Percentiles rank a stretch among this genome's conserved stretches.
Conservation (phyloP, 2,797 vertebrate genomes). For the Emydoidea blandingii region DNA sequence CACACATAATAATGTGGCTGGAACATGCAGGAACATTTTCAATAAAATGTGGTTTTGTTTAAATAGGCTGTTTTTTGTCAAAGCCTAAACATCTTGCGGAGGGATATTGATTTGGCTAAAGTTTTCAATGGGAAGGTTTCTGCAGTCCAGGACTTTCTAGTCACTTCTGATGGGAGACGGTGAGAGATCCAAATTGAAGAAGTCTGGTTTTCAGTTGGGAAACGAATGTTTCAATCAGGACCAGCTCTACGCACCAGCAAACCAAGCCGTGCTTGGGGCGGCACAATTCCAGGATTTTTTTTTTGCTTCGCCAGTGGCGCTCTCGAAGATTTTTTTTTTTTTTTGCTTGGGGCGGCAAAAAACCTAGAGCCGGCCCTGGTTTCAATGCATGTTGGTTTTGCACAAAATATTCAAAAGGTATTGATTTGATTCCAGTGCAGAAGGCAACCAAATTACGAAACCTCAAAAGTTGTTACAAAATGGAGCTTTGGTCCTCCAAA, state of each 20-base stretch:
- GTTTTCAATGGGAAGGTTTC: not conserved
- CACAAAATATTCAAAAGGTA: not conserved
- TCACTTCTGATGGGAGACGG: not conserved
- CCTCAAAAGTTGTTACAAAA: not conserved
- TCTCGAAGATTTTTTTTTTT: no score
- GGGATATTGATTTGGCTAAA: fast-evolving
- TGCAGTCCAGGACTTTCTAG: not conserved
- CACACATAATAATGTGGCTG: not conserved
- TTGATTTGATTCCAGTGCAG: not conserved
- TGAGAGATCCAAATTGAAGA: not conserved
- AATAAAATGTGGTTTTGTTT: not conserved
- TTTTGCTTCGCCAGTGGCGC: no score
- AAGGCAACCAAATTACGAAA: not conserved
- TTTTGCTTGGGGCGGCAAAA: no score
- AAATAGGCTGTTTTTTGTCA: not conserved
- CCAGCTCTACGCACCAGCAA: no score
- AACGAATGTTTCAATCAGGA: not conserved
- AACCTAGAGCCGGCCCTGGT: not conserved
- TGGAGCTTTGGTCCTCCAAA: not conserved
- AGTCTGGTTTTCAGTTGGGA: not conserved
- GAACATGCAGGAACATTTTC: not conserved
- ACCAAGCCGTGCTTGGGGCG: no score
- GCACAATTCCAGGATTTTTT: no score
- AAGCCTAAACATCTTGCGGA: slow-evolving; percentile 15
- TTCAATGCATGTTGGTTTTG: not conserved